Evolutionary conservation across 2,888 invertebrate species (phyloP).

Genomic region (Ellobium chinense): DNA sequence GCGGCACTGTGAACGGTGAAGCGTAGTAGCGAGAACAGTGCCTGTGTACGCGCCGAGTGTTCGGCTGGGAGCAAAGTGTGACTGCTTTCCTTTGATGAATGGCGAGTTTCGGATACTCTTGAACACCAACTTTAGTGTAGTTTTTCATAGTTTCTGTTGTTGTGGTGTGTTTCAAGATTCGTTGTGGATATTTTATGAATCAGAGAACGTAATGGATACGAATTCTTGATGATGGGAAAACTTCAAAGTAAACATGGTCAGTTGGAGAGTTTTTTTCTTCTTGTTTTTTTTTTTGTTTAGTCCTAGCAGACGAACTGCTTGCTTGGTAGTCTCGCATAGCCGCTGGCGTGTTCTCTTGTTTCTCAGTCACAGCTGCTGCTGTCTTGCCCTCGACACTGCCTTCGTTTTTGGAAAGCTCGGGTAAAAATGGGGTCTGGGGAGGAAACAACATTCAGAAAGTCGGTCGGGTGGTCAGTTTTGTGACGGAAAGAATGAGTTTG

Average conservation of each 20-base stretch:
- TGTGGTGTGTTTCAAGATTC: not conserved
- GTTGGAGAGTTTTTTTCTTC: too few relatives aligned
- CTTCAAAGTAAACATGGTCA: conserved; percentile 71
- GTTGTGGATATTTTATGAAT: not conserved
- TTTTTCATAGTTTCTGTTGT: not conserved
- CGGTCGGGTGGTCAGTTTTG: too few relatives aligned
- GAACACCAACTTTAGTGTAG: not conserved
- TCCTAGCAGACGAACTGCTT: too few relatives aligned
- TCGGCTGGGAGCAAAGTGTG: not conserved
- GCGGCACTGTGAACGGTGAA: conserved; percentile 1
- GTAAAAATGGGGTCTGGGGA: too few relatives aligned
- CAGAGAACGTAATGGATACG: conserved; percentile 17
- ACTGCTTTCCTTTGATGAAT: not conserved
- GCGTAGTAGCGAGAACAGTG: not conserved
- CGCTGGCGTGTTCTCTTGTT: too few relatives aligned
- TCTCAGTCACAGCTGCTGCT: too few relatives aligned
- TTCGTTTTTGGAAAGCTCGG: too few relatives aligned
- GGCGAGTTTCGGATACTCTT: not conserved
- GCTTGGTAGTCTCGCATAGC: too few relatives aligned
- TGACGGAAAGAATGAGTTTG: too few relatives aligned
- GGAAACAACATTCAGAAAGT: too few relatives aligned
- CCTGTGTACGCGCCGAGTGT: not conserved
- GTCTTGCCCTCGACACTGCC: too few relatives aligned
- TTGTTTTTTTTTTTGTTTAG: too few relatives aligned
- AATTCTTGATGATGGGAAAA: conserved; percentile 65